These are phyloP conservation scores for Enoplosus armatus DNA, from an alignment of 2,797 vertebrate species.

Conservation along the genomic window DNA sequence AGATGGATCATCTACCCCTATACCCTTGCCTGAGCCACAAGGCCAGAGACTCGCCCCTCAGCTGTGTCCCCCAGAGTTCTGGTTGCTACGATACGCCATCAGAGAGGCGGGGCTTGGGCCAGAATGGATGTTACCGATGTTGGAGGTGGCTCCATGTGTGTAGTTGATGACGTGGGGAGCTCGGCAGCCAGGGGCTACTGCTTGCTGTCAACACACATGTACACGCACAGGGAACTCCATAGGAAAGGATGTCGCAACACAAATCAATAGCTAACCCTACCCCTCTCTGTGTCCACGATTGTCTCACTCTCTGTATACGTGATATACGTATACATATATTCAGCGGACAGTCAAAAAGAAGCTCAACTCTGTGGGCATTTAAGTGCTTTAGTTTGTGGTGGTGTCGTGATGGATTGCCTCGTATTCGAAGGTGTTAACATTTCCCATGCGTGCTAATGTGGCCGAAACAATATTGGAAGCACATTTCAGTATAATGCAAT, in stretches of 20 bases:
- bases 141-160: slow-evolving; percentile 47
- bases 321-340: background rate
- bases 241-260: slow-evolving; percentile 41
- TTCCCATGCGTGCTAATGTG: slow-evolving; percentile 5
- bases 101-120: slow-evolving; percentile 15
- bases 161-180: slow-evolving; percentile 62
- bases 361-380: background rate
- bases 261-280: slow-evolving; percentile 45
- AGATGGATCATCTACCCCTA: slow-evolving; percentile 13
- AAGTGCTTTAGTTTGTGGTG: background rate
- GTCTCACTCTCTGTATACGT: background rate
- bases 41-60: slow-evolving; percentile 10
- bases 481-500: slow-evolving; percentile 1
- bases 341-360: background rate
- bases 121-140: slow-evolving; percentile 57
- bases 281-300: background rate
- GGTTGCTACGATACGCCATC: slow-evolving; percentile 60
- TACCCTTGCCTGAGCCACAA: slow-evolving; percentile 5
- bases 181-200: slow-evolving; percentile 12
- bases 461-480: background rate
- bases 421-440: slow-evolving; percentile 7
- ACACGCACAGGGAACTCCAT: slow-evolving; percentile 24
- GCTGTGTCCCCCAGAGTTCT: slow-evolving; percentile 25
- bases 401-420: background rate
- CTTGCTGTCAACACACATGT: slow-evolving; percentile 34